Evolutionary conservation across 1,140 invertebrate genomes (phyloP), one percentile per base, ranked within the genome.

Genomic region (Leptinotarsa lineolata): DNA sequence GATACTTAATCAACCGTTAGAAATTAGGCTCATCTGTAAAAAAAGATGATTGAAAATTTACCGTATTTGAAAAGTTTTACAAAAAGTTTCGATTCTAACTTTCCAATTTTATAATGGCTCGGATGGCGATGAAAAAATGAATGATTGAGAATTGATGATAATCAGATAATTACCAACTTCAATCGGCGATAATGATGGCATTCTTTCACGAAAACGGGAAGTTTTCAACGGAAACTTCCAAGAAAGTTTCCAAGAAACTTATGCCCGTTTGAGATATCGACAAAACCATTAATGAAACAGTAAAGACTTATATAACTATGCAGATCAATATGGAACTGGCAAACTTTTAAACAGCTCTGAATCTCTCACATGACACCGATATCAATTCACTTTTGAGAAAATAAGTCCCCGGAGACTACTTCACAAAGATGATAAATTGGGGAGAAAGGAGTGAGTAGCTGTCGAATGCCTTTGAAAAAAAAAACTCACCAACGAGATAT

Each of bases 121-220:
- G 48, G 6, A 54, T 54, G 4, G 48, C 48, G 16, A n/a, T 15
- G 48, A 54, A 54, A 16, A 54, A 16, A 54, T 54, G 15, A 54
- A 54, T 54, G n/a, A 54, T 54, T n/a, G 48, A 18, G 48, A 18
- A 54, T 54, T 54, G 48, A 54, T 54, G 48, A 54, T 54, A 54
- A 54, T 54, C 15, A 18, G 48, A 54, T 16, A 54, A 54, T 54
- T 54, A 54, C 48, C 48, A n/a, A 18, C 48, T 54, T 54, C 16
- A 54, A 18, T 16, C 48, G 48, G 48, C 15, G 48, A 54, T 54
- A 54, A 54, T 54, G 48, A 54, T 18, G 15, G 48, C 48, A 18
- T 54, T 54, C 15, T 54, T 54, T 54, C n/a, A 15, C 15, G 30
- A 39, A 39, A 39, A 39, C 30, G 48, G 48, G n/a, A 54, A 54